phyloP scores from a whole-genome alignment of 2,888 invertebrate species.

The Pterostichus madidus region DNA sequence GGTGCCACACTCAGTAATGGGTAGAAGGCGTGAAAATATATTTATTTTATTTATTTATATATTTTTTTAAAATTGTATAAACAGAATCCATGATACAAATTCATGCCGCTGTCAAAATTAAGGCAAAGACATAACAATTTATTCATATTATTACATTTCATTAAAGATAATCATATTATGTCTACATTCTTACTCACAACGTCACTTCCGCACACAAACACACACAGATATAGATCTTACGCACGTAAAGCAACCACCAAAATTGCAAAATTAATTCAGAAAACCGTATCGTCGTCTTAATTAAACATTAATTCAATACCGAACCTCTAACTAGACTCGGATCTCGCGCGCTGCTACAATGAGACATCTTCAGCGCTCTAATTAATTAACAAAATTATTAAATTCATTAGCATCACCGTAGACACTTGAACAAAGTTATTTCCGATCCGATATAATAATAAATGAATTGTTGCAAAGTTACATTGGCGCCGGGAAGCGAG shows the following conservation, averaged over 20 bases:
- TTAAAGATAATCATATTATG: conserved; percentile 14
- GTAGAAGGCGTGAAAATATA: too few species aligned
- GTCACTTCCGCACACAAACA: conserved; percentile 20
- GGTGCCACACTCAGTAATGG: too few species aligned
- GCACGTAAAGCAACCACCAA: neutral
- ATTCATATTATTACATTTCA: conserved; percentile 35
- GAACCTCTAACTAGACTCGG: neutral
- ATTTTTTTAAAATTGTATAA: neutral
- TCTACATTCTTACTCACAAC: neutral
- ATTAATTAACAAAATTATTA: conserved; percentile 56
- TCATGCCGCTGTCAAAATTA: neutral
- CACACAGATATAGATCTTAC: neutral
- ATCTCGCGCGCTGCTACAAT: neutral
- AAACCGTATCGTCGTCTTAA: conserved; percentile 48
- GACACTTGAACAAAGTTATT: conserved; percentile 44
- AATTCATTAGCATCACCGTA: conserved; percentile 55
- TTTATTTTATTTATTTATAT: too few species aligned
- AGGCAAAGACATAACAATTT: conserved; percentile 8
- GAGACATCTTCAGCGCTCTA: conserved; percentile 1
- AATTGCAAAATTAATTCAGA: conserved; percentile 45
- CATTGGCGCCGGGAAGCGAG: neutral
- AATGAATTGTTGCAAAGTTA: conserved; percentile 45
- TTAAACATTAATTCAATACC: conserved; percentile 41
- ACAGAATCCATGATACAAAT: neutral
- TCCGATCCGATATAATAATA: conserved; percentile 31